Evolutionary conservation across 1,140 invertebrate genomes (phyloP), one percentile per base, ranked within the genome.

Genomic region (Trichonephila clavata): DNA sequence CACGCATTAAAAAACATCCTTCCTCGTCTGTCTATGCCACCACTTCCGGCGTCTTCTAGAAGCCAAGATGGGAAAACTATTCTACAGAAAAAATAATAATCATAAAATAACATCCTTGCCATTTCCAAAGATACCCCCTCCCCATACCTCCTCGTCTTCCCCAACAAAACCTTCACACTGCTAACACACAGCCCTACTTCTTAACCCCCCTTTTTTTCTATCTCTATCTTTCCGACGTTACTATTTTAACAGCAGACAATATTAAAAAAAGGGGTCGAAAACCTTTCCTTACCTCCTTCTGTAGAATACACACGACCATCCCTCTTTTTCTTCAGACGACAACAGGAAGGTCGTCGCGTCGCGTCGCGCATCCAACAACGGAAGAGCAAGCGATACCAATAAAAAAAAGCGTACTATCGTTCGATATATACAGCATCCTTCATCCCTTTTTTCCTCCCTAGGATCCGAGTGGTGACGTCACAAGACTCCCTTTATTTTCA

Each of bases 231-330:
- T 39, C 24, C 24, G 16, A 87, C 60, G 63, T 39, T 63, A 71
- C 24, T 89, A 68, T 89, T 71, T 57, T 57, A 77, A 71, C 32
- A 50, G 60, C 27, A 90, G 21, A 50, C 50, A 1, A 50, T 50
- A 50, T 50, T 13, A 50, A 50, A 32, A 81, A 68, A 90, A 84
- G 43, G 60, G 90, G 90, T 92, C 90, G 27, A 60, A 92, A 92
- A 92, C 90, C 90, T 91, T 92, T 84, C 90, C 90, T 92, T 86
- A 39, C 88, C 88, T 43, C 65, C 68, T 57, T 43, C 88, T 21
- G 57, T 27, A 68, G 84, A 50, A 50, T 50, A 50, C 50, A 50
- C 50, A 50, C 50, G 50, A 10, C 50, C 50, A 50, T 50, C 50
- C 50, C 50, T 39, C 86, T 77, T 77, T 39, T 81, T 59, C 81